A percentile compares a stretch with the other conserved stretches of the same genome.
Conservation (phyloP, 2,797 vertebrate species). For the Mionectes olivaceus region DNA sequence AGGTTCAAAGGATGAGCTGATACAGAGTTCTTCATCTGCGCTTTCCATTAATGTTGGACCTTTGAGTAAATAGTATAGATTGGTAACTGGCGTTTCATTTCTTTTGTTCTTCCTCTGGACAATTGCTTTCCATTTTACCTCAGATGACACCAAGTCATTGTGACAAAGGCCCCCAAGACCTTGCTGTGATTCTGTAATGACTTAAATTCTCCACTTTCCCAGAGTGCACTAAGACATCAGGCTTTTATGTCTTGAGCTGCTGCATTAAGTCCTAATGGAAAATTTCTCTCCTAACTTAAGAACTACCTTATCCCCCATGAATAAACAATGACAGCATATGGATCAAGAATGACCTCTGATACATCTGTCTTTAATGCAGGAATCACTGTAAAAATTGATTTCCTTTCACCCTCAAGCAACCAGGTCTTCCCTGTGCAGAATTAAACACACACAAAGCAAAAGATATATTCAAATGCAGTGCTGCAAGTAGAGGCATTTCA, state of each 20-base stretch:
- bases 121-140: conserved; percentile 36
- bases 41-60: conserved; percentile 19
- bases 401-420: conserved; percentile 42
- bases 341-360: conserved; percentile 55
- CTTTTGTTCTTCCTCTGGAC: conserved; percentile 42
- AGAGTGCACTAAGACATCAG: conserved; percentile 18
- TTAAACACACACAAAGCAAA: conserved; percentile 29
- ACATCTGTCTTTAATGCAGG: conserved; percentile 32
- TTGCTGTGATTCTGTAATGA: conserved; percentile 17
- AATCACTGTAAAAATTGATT: conserved; percentile 59
- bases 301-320: conserved; percentile 58
- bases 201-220: conserved; percentile 49
- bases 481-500: conserved; percentile 29
- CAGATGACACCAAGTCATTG: conserved; percentile 32
- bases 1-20: conserved; percentile 19
- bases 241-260: conserved; percentile 59
- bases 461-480: conserved; percentile 44
- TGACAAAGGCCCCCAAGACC: conserved; percentile 5
- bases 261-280: conserved; percentile 71
- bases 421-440: conserved; percentile 26
- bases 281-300: conserved; percentile 59
- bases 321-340: conserved; percentile 69
- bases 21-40: conserved; percentile 25
- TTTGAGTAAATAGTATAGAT: conserved; percentile 45
- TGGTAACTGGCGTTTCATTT: conserved; percentile 3